Evolutionary conservation across 2,888 invertebrate genomes (phyloP).

Genomic region (Megamerina dolium): DNA sequence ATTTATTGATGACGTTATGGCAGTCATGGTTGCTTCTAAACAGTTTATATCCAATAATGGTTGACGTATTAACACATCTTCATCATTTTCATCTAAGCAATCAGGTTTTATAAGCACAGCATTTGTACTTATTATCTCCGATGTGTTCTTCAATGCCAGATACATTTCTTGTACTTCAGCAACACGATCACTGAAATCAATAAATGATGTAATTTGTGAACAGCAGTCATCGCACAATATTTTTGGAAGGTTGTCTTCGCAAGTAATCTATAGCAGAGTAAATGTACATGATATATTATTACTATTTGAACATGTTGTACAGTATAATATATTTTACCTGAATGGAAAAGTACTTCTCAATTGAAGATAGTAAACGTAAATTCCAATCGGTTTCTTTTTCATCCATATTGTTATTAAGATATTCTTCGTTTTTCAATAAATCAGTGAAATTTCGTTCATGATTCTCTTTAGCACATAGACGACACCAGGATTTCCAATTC

Average conservation of each 20-base stretch:
- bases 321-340: no score
- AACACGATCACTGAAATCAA: slow-evolving; percentile 3
- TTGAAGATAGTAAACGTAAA: slow-evolving; percentile 30
- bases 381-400: slow-evolving; percentile 19
- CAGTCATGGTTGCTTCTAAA: slow-evolving; percentile 28
- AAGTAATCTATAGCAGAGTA: slow-evolving; percentile 37
- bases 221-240: slow-evolving; percentile 23
- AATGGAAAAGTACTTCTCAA: slow-evolving; percentile 39
- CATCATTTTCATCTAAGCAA: slow-evolving; percentile 24
- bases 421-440: slow-evolving; percentile 27
- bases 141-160: slow-evolving; percentile 22
- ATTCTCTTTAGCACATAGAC: slow-evolving; percentile 19
- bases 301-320: no score
- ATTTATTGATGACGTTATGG: slow-evolving; percentile 24
- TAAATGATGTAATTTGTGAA: not conserved
- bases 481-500: slow-evolving; percentile 18
- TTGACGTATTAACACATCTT: slow-evolving; percentile 7
- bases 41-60: slow-evolving; percentile 25
- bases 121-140: slow-evolving; percentile 17
- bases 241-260: no score
- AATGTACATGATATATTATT: no score
- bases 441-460: slow-evolving; percentile 31
- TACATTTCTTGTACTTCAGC: slow-evolving; percentile 6
- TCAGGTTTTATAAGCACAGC: slow-evolving; percentile 24
- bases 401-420: no score